Base-by-base conservation (phyloP, 2,888 invertebrate species). In the Muschampia plurimacula region DNA sequence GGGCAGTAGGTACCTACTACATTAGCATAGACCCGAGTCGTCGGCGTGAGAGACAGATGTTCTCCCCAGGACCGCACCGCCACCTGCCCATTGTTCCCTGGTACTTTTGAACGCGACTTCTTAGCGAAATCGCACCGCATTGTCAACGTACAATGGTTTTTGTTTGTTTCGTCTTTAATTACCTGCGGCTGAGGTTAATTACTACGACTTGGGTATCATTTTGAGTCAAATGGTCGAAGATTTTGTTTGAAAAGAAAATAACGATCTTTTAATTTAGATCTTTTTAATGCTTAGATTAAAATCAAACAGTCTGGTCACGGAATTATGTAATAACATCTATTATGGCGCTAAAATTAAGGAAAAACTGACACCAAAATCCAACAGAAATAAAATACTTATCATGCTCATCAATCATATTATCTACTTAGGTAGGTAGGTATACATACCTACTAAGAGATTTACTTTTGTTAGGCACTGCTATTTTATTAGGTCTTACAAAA, bases 1-100 rank as follows among this genome's bases (percentile, higher is more conserved):
- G 84, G 82, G 69, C 69, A 55, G 69, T 60, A 74, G 76, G 79
- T 80, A 82, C 81, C 82, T 83, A 85, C 82, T 82, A 72, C 86
- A 87, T 86, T 84, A 86, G 87, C 88, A 86, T 86, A 84, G 83
- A 85, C 5, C 32, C 84, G 82, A 72, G 73, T 68, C 71, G 72
- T 70, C 73, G 63, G 69, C 41, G 41, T 41, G 9, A 44, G 57
- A 74, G 75, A 75, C 75, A 75, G 74, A 74, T 75, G 75, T 46
- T 70, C 74, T 67, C 72, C 71, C 70, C 73, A 76, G 73, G 74
- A 75, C 72, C 72, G 46, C 63, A 52, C 52, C 15, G n/a, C 52
- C 59, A 68, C 68, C 73, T 73, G 64, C 73, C 74, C 68, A 74
- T 77, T 78, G 74, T 77, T 68, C 71, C 44, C 67, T 60, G 67